Conservation (phyloP, 1,140 invertebrate genomes). For the Diploscapter pachys region DNA sequence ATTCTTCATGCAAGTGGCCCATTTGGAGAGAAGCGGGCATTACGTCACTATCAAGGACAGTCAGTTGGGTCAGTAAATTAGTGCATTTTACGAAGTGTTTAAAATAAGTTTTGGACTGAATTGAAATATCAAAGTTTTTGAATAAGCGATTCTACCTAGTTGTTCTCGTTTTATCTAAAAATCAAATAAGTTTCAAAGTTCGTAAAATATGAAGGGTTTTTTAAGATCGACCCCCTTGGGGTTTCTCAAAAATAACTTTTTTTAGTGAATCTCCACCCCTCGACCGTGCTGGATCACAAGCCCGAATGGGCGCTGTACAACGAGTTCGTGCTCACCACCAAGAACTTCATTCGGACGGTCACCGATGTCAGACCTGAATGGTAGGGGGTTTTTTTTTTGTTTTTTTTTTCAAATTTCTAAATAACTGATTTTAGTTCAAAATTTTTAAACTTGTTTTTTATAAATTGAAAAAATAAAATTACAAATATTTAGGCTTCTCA, state of each 20-base stretch:
- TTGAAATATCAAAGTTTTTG: too few relatives aligned
- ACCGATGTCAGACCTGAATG: conserved; percentile 90
- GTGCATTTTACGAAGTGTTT: too few relatives aligned
- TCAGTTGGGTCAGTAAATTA: conserved; percentile 68
- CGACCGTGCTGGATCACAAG: conserved; percentile 96
- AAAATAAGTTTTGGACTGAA: too few relatives aligned
- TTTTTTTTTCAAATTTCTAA: background rate
- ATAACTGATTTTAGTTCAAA: too few relatives aligned
- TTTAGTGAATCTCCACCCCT: conserved; percentile 76
- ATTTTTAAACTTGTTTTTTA: too few relatives aligned
- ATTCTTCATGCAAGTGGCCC: conserved; percentile 99
- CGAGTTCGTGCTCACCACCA: conserved; percentile 98
- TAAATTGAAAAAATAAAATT: too few relatives aligned
- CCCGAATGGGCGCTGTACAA: conserved; percentile 99
- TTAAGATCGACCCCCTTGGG: too few relatives aligned
- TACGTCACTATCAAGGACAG: conserved; percentile 99
- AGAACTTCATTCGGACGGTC: conserved; percentile 97
- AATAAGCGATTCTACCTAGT: too few relatives aligned
- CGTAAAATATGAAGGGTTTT: too few relatives aligned
- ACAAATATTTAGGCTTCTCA: conserved; percentile 73
- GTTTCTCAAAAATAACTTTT: too few relatives aligned
- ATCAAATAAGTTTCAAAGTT: too few relatives aligned
- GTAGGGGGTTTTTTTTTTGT: conserved; percentile 66
- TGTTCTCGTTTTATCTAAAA: too few relatives aligned
- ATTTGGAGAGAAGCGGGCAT: conserved; percentile 88